Evolutionary conservation across 2,888 invertebrate genomes (phyloP), one percentile per base, ranked within the genome.

Genomic region (Sesia bembeciformis): DNA sequence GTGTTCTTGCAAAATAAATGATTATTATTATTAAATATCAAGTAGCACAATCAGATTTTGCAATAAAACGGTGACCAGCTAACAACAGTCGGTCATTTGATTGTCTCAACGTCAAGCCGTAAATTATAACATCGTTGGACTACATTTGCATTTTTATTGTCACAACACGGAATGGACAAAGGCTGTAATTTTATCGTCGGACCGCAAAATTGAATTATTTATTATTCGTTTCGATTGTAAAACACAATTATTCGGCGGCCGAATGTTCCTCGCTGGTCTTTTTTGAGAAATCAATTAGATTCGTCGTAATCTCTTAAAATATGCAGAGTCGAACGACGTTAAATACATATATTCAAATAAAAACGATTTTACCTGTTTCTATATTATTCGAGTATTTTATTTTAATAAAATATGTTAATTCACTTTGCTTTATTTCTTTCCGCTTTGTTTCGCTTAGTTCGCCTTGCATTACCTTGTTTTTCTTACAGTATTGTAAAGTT

Each of bases 81-180:
- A 58, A 64, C 58, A 63, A 61, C 53, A 58, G 60, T 61, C 62
- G 64, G 64, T 62, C 70, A 65, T 62, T 54, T 60, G 69, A 74
- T 72, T 76, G 74, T 76, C 66, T 70, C 67, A 73, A 68, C 53
- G 52, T 64, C 66, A 65, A 65, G 69, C 71, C 71, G 76, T 87
- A 87, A 86, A 82, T 87, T 81, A 87, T 72, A 71, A 68, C 74
- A 70, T 83, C 74, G 78, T 82, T 81, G 78, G 67, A 53, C 60
- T 62, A 72, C 71, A 88, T 88, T 88, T 84, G 80, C 87, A 88
- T 88, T 83, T 87, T 86, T 88, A 88, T 84, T 84, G 85, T 86
- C 84, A 71, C 80, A 74, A 71, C 66, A 70, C 68, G 67, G 74
- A 76, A 76, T 76, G 81, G 78, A 76, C 75, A 74, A 78, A 78